Evolutionary conservation across 2,113 vertebrate species (phyloP).

Genomic region (Pelvicachromis taeniatus): DNA sequence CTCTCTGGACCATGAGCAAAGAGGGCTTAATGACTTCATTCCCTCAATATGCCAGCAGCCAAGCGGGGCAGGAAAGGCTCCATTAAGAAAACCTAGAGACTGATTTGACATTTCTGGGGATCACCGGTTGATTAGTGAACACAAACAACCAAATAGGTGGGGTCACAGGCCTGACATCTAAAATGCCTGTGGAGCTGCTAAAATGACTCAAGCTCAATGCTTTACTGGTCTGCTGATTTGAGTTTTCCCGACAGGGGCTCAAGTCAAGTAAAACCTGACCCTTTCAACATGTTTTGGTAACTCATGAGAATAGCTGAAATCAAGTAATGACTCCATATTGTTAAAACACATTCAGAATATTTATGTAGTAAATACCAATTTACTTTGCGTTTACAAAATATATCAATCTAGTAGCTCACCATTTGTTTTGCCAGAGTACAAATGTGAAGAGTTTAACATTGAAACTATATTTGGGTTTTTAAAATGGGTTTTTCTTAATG

Average conservation of each 20-base stretch:
- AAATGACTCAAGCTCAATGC: neutral
- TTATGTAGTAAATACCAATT: neutral
- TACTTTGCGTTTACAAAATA: neutral
- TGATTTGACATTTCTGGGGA: constrained; percentile 41
- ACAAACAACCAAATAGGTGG: constrained; percentile 52
- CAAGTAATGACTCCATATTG: neutral
- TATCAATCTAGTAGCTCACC: neutral
- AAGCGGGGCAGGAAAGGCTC: neutral
- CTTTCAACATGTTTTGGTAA: constrained; percentile 8
- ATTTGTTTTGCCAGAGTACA: neutral
- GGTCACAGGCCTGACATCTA: constrained; percentile 28
- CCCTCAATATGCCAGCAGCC: constrained; percentile 1
- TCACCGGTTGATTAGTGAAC: constrained; percentile 55
- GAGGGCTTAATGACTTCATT: neutral
- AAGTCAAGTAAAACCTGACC: neutral
- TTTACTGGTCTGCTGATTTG: neutral
- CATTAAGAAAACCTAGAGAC: constrained; percentile 11
- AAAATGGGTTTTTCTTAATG: neutral
- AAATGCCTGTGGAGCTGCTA: neutral
- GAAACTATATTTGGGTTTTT: neutral
- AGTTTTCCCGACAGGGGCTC: constrained; percentile 11
- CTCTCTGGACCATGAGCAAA: neutral
- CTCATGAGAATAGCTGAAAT: neutral
- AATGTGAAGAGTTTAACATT: neutral
- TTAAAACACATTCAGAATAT: neutral